These are phyloP conservation scores for Polyommatus icarus DNA, from an alignment of 2,888 invertebrate species.

Conservation along the genomic window DNA sequence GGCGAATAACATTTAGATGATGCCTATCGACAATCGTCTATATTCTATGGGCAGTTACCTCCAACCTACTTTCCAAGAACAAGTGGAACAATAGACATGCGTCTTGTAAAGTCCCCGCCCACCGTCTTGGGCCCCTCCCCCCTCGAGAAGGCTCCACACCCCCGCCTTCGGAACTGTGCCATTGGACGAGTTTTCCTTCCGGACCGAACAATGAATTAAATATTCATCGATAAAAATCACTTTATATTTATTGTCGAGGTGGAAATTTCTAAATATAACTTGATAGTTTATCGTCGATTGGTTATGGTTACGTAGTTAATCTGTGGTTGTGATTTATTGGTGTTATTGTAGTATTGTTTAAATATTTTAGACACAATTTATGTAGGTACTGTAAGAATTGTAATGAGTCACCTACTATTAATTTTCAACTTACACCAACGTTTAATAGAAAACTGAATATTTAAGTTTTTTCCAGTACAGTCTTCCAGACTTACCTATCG, in stretches of 20 bases:
- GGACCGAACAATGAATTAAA: slow-evolving; percentile 4
- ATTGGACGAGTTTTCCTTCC: slow-evolving; percentile 31
- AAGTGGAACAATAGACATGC: slow-evolving; percentile 28
- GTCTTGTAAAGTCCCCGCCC: slow-evolving; percentile 53
- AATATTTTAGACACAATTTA: background rate
- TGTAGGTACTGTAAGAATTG: too few relatives aligned
- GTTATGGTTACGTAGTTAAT: too few relatives aligned
- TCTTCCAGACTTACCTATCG: too few relatives aligned
- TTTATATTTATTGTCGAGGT: background rate
- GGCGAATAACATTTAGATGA: background rate
- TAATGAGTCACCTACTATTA: too few relatives aligned
- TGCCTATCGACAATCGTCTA: background rate
- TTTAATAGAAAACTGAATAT: too few relatives aligned
- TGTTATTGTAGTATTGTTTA: background rate
- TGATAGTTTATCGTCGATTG: too few relatives aligned
- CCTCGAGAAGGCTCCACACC: slow-evolving; percentile 48
- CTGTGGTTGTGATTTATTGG: background rate
- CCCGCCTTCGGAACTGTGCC: slow-evolving; percentile 50
- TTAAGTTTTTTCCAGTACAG: too few relatives aligned
- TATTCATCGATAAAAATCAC: slow-evolving; percentile 19
- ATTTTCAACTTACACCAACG: too few relatives aligned
- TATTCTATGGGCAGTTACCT: background rate
- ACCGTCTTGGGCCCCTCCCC: slow-evolving; percentile 57
- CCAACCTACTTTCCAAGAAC: slow-evolving; percentile 19
- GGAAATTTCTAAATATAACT: background rate